phyloP scores from a whole-genome alignment of 1,140 invertebrate genomes.

The Orchestia grillus region DNA sequence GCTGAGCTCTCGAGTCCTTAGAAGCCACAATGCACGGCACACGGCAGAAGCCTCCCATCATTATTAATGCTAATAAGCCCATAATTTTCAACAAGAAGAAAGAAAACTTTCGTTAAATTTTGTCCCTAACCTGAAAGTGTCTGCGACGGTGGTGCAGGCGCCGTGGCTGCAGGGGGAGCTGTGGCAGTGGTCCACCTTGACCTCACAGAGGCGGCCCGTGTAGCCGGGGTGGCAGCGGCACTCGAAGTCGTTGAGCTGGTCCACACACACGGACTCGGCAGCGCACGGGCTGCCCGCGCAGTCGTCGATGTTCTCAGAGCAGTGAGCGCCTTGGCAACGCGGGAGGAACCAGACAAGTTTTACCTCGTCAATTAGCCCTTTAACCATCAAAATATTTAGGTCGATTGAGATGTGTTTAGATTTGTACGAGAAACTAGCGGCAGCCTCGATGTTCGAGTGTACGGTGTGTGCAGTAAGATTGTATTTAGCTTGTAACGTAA shows the following conservation, averaged over 20 bases:
- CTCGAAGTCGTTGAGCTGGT: slow-evolving; percentile 71
- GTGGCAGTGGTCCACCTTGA: slow-evolving; percentile 71
- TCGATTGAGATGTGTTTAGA: neutral
- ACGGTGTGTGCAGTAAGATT: neutral
- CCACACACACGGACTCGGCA: slow-evolving; percentile 74
- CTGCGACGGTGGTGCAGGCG: slow-evolving; percentile 84
- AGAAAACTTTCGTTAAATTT: no score
- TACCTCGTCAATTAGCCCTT: neutral
- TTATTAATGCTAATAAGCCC: no score
- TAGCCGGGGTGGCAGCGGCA: slow-evolving; percentile 75
- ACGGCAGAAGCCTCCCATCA: no score
- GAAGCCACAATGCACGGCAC: no score
- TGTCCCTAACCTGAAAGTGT: slow-evolving; percentile 80
- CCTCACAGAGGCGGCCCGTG: slow-evolving; percentile 71
- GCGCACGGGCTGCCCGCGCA: slow-evolving; percentile 77
- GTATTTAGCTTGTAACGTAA: slow-evolving; percentile 1
- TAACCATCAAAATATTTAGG: neutral
- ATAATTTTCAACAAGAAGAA: no score
- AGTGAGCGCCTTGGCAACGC: slow-evolving; percentile 70
- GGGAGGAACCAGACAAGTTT: no score
- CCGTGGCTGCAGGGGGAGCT: slow-evolving; percentile 93
- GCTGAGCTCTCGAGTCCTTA: no score
- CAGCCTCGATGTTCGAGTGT: neutral
- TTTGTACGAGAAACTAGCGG: no score
- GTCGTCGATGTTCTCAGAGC: slow-evolving; percentile 88